Evolutionary conservation across 2,113 vertebrate genomes (phyloP), one percentile per base, ranked within the genome.

Genomic region (Caretta caretta): DNA sequence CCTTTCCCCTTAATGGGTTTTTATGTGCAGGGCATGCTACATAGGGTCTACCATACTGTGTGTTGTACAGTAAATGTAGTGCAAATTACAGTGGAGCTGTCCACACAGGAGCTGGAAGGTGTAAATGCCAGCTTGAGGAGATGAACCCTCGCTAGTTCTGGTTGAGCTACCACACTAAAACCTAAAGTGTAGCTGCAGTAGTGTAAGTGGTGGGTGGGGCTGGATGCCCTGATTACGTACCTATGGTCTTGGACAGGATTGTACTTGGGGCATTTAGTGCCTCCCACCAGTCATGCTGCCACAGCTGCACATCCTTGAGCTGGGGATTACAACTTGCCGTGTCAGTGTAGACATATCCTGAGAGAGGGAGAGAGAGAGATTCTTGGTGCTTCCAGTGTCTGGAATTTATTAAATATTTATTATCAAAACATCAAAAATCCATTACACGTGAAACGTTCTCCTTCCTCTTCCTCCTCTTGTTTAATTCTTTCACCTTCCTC

Each of bases 21-120:
- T 31, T 65, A 35, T 54, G 20, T 42, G 22, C n/a, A 75, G 72
- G 20, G 8, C 62, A 42, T 42, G 38, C 11, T 75, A 42, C 11
- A 5, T 7, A 42, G 38, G 12, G 24, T 0, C 0, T 27, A 75
- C 31, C 3, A 10, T 1, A 5, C 16, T 5, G 12, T 3, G 27
- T 5, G 0, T 3, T 0, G 1, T 6, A 1, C 1, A 8, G 48
- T 5, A 35, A 1, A 82, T 42, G 10, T 42, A 42, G 42, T 42
- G 42, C 42, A 42, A 42, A 42, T 42, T 42, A 75, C 38, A 0
- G 9, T 25, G 1, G 12, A 0, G 62, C 62, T n/a, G 35, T 69
- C 35, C 19, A 8, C 62, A 69, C 5, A 4, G 16, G 35, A 69
- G 62, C 62, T n/a, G 62, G 35, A 69, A 69, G 62, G 62, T n/a